Base-by-base conservation (phyloP, 2,888 invertebrate species). In the Aporophyla lueneburgensis region DNA sequence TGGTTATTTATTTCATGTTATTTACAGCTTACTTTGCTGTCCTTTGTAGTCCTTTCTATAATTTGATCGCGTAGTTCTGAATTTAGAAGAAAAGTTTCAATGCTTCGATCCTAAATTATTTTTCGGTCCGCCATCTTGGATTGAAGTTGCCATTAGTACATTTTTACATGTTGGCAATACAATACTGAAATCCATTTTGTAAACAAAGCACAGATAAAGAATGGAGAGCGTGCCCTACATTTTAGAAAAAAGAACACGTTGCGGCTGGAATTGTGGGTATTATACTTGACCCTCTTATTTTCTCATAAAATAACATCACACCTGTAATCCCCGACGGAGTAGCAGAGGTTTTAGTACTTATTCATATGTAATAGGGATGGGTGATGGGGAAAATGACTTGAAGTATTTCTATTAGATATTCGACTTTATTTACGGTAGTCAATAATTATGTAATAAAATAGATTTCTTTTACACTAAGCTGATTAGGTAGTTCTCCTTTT, bases 311-410 rank as follows among this genome's bases (percentile, higher is more conserved):
- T 49, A 40, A 49, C 10, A 14, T 49, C 19, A 71, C 12, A 24
- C 49, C 16, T 24, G 6, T 24, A 16, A 58, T 40, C 10, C 14
- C 19, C 27, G 14, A n/a, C 69, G 72, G 43, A 27, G 59, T 27
- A 33, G 19, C 54, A 46, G n/a, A 46, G 54, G 12, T 12, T 69
- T 27, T 54, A 68, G 69, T 19, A 27, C 27, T 67, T 71, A 21
- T 66, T 40, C 33, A 68, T 71, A 27, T 2, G 19, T n/a, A 21
- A 21, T 21, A 51, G 21, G 21, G 12, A 40, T 10, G 33, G 61
- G 12, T 5, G n/a, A 54, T 19, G 24, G 58, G 9, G 16, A 16
- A 56, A 24, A 24, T 56, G 5, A 6, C 24, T 56, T n/a, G 14
- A 40, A 6, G 3, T 40, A 4, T 40, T 40, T 40, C 7, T 7